Conservation (phyloP, 2,113 vertebrate species). For the Emydocephalus ijimae region DNA sequence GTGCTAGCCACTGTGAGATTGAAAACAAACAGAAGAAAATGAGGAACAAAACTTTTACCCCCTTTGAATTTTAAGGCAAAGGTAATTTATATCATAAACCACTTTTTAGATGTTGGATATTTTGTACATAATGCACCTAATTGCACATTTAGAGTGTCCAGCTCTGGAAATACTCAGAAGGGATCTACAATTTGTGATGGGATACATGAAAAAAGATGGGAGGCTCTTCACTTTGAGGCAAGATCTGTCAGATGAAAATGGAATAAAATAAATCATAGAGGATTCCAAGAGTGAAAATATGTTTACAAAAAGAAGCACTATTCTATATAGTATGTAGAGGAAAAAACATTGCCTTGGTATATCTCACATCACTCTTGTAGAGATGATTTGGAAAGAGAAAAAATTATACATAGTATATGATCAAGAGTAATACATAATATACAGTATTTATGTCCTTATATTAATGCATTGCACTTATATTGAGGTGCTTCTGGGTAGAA, state of each 20-base stretch:
- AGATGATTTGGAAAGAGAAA: background rate
- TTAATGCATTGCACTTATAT: background rate
- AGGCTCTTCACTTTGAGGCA: background rate
- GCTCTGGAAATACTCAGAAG: background rate
- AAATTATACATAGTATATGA: background rate
- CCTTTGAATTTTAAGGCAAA: background rate
- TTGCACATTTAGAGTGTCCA: background rate
- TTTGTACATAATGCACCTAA: background rate
- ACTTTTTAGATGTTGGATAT: background rate
- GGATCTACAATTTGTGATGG: background rate
- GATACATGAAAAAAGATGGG: background rate
- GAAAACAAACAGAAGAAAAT: background rate
- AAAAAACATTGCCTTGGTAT: background rate
- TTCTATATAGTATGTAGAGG: background rate
- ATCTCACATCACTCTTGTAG: background rate
- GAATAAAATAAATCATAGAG: background rate
- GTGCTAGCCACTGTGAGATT: background rate
- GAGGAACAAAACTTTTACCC: background rate
- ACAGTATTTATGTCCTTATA: background rate
- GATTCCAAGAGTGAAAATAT: background rate
- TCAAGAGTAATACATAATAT: background rate
- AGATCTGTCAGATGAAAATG: conserved; percentile 40
- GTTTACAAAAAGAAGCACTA: background rate
- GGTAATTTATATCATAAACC: background rate
- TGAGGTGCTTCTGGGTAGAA: background rate